These are phyloP conservation scores for Alentia gelatinosa DNA, from an alignment of 2,888 invertebrate genomes.

Conservation along the genomic window DNA sequence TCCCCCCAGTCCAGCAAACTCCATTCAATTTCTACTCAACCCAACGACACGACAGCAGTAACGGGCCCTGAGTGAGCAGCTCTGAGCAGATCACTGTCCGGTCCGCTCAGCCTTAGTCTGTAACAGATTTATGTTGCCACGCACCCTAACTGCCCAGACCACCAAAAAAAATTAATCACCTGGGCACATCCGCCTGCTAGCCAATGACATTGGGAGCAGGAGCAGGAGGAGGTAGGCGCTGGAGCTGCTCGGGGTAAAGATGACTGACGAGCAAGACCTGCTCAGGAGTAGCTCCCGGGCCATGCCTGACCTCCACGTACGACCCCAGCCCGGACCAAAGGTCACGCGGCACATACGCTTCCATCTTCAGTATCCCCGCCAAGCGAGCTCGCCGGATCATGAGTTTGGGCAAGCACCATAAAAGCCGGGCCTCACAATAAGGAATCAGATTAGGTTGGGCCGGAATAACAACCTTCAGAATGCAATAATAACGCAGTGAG, in stretches of 20 bases:
- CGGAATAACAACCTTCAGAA: conserved; percentile 32
- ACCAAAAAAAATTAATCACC: conserved; percentile 45
- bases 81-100: background rate
- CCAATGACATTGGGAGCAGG: conserved; percentile 39
- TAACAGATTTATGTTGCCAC: background rate
- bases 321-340: background rate
- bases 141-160: background rate
- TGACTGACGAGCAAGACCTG: conserved; percentile 1
- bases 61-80: background rate
- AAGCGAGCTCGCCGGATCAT: background rate
- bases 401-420: background rate
- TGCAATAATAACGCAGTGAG: conserved; percentile 15
- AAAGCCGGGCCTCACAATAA: conserved; percentile 2
- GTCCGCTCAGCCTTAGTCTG: background rate
- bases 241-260: background rate
- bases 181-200: conserved; percentile 17
- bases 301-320: background rate
- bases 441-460: background rate
- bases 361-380: background rate
- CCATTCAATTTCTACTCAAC: background rate
- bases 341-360: conserved; percentile 12
- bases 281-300: background rate
- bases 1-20: background rate
- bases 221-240: too few relatives aligned
- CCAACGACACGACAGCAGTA: background rate